Conservation (phyloP, 2,113 vertebrate genomes). For the Microcebus jonahi region DNA sequence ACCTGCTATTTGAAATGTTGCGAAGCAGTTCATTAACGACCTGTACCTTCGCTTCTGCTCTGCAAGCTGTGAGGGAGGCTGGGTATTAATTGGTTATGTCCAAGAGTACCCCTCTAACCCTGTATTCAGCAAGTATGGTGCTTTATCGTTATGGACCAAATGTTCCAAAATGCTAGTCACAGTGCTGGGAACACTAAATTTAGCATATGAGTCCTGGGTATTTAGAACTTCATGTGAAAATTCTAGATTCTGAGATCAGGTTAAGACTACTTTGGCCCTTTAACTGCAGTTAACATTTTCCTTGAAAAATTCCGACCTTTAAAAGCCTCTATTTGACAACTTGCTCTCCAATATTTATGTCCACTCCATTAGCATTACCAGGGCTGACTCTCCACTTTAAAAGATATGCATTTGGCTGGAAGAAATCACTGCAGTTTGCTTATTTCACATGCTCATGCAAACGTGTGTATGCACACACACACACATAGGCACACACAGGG, state of each 20-base stretch:
- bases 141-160: constrained; percentile 69
- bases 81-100: constrained; percentile 68
- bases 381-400: constrained; percentile 75
- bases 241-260: constrained; percentile 74
- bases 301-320: constrained; percentile 69
- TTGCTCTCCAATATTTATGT: constrained; percentile 70
- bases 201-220: constrained; percentile 60
- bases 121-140: constrained; percentile 62
- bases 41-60: neutral
- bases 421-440: constrained; percentile 63
- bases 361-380: constrained; percentile 69
- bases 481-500: neutral
- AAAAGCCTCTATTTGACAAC: constrained; percentile 71
- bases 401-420: constrained; percentile 57
- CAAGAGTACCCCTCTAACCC: neutral
- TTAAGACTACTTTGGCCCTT: constrained; percentile 63
- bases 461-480: fast-evolving
- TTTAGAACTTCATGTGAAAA: constrained; percentile 75
- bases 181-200: constrained; percentile 68
- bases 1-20: constrained; percentile 30
- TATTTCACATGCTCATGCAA: constrained; percentile 11
- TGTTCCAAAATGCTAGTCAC: constrained; percentile 63
- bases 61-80: neutral
- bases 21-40: neutral
- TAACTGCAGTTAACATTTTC: constrained; percentile 73